Evolutionary conservation across 2,888 invertebrate genomes (phyloP).

Genomic region (Serrognathus titanus): DNA sequence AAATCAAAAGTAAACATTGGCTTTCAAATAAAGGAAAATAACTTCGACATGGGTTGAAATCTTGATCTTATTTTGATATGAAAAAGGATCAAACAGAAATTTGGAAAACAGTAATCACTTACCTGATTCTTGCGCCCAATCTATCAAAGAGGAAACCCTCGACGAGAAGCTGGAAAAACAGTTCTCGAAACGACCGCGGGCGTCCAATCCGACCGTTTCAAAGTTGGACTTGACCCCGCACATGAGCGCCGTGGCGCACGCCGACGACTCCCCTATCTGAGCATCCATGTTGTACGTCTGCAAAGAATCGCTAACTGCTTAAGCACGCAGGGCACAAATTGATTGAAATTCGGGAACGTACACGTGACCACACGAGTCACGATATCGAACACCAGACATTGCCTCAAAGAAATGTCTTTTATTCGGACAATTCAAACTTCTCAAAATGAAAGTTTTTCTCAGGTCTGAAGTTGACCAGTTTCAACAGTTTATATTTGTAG

Average conservation of each 20-base stretch:
- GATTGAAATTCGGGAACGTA: too few species aligned
- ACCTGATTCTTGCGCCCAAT: slow-evolving; percentile 62
- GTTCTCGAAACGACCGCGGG: slow-evolving; percentile 56
- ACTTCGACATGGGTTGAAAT: background rate
- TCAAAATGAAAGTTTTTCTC: too few species aligned
- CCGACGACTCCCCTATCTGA: slow-evolving; percentile 66
- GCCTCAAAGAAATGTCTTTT: too few species aligned
- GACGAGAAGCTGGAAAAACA: slow-evolving; percentile 56
- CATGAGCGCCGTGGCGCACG: slow-evolving; percentile 64
- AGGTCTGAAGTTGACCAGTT: too few species aligned
- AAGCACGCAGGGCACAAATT: too few species aligned
- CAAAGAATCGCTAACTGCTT: slow-evolving; percentile 23
- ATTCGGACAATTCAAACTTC: too few species aligned
- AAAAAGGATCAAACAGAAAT: background rate
- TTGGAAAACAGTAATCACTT: slow-evolving; percentile 23
- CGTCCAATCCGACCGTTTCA: slow-evolving; percentile 60
- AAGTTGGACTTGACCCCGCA: slow-evolving; percentile 67
- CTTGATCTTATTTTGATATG: too few species aligned
- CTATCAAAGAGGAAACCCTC: slow-evolving; percentile 55
- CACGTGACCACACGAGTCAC: too few species aligned
- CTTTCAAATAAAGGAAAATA: background rate
- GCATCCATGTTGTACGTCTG: slow-evolving; percentile 68
- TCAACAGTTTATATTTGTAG: too few species aligned
- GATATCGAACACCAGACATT: too few species aligned
- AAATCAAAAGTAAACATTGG: background rate